phyloP scores from a whole-genome alignment of 2,797 vertebrate genomes.

The Gymnodraco acuticeps region DNA sequence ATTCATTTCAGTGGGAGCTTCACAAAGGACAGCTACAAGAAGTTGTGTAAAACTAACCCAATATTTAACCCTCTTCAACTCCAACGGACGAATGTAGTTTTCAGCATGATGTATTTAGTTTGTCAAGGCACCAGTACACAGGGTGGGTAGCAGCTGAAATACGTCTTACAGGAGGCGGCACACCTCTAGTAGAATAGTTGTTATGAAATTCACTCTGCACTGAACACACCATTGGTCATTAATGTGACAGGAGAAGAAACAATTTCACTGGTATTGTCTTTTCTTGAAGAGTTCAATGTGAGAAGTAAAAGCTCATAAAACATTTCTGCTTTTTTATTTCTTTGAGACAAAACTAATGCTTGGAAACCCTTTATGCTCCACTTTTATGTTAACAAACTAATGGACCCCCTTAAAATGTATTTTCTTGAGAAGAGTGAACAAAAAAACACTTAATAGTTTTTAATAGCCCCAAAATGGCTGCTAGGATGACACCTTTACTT shows the following conservation, averaged over 20 bases:
- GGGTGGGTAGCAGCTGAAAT: neutral
- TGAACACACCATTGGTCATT: slow-evolving; percentile 4
- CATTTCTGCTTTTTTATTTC: neutral
- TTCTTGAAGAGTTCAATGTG: neutral
- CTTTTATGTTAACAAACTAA: slow-evolving; percentile 5
- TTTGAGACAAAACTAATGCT: neutral
- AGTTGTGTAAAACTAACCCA: neutral
- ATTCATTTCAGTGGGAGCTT: neutral
- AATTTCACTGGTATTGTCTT: neutral
- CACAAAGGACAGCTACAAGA: neutral
- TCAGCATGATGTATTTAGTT: neutral
- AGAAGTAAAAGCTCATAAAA: slow-evolving; percentile 17
- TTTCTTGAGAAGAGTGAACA: neutral
- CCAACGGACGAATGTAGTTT: neutral
- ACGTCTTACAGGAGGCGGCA: too few relatives aligned
- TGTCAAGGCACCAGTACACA: neutral
- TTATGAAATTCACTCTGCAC: neutral
- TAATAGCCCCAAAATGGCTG: neutral
- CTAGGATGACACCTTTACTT: neutral
- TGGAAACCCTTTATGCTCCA: neutral
- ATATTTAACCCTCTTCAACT: neutral
- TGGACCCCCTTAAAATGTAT: neutral
- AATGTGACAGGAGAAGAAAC: neutral
- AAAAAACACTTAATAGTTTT: neutral
- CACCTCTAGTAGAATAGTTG: neutral